Evolutionary conservation across 2,888 invertebrate genomes (phyloP).

Genomic region (Mystacides longicornis): DNA sequence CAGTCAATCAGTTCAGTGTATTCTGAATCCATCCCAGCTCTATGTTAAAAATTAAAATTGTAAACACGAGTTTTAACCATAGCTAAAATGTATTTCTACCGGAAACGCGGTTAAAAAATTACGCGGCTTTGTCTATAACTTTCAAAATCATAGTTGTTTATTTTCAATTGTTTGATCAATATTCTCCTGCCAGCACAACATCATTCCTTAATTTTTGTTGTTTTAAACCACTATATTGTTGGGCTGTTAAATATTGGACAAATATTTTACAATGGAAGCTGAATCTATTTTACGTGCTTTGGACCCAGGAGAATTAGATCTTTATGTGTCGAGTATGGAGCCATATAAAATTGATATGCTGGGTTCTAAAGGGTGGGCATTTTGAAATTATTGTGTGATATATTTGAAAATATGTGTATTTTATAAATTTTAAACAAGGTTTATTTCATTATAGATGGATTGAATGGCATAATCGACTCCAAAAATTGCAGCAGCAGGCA

Average conservation of each 20-base stretch:
- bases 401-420: neutral
- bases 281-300: slow-evolving; percentile 36
- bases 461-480: slow-evolving; percentile 72
- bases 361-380: slow-evolving; percentile 48
- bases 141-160: neutral
- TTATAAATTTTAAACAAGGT: neutral
- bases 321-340: slow-evolving; percentile 64
- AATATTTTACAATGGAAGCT: slow-evolving; percentile 11
- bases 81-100: no score
- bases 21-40: no score
- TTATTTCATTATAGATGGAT: slow-evolving; percentile 55
- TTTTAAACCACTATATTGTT: no score
- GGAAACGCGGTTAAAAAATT: neutral
- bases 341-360: slow-evolving; percentile 58
- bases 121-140: neutral
- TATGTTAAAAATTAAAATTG: no score
- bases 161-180: slow-evolving; percentile 7
- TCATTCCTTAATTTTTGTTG: neutral
- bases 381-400: neutral
- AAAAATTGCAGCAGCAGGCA: slow-evolving; percentile 84
- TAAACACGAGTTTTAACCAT: no score
- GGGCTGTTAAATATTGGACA: no score
- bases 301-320: slow-evolving; percentile 63
- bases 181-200: neutral
- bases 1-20: no score